Conservation (phyloP, 1,140 invertebrate genomes). For the Marisa cornuarietis region DNA sequence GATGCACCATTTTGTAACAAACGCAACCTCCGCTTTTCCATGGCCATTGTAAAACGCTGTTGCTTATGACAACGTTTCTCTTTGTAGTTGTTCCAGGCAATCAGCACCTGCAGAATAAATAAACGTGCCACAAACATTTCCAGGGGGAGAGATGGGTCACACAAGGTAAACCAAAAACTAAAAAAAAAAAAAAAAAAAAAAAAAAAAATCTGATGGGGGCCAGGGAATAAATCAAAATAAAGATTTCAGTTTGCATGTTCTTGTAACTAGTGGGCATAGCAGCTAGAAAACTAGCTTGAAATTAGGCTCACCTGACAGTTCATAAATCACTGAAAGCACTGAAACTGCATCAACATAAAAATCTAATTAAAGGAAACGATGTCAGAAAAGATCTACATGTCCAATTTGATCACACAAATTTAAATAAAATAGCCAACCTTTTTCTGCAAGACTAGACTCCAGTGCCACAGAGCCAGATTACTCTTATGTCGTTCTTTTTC, state of each 20-base stretch:
- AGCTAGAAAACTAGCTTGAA: no score
- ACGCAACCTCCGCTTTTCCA: conserved; percentile 29
- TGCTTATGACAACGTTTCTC: conserved; percentile 43
- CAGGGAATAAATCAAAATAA: no score
- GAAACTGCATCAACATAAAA: no score
- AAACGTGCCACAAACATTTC: no score
- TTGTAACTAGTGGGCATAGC: no score
- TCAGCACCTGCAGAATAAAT: conserved; percentile 34
- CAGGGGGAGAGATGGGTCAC: background rate
- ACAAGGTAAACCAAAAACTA: no score
- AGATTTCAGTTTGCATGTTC: no score
- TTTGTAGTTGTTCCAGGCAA: conserved; percentile 39
- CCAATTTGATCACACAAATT: background rate
- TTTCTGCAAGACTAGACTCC: conserved; percentile 52
- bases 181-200: no score
- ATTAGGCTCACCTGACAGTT: no score
- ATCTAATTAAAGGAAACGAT: background rate
- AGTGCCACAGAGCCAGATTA: conserved; percentile 53
- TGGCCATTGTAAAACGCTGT: conserved; percentile 30
- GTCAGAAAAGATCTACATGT: background rate
- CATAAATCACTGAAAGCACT: no score
- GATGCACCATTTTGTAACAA: conserved; percentile 40
- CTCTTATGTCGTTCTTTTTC: conserved; percentile 40
- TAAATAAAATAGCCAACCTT: conserved; percentile 38
- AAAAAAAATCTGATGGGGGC: no score